Percentiles rank a stretch among this genome's conserved stretches.
phyloP scores from a whole-genome alignment of 92 coral and sea anemone species.

The Muricea muricata region DNA sequence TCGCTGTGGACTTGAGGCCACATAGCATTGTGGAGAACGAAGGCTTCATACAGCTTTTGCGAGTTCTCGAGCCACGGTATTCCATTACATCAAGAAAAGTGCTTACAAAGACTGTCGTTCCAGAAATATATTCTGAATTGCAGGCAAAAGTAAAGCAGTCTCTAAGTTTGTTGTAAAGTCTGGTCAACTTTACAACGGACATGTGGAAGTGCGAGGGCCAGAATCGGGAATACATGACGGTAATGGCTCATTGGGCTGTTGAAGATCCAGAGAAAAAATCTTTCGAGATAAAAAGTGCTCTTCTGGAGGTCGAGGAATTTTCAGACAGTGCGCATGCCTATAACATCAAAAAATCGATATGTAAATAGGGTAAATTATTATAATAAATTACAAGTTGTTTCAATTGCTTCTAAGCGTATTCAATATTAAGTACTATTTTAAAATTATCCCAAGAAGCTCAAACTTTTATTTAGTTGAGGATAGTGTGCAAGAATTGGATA shows the following conservation, averaged over 20 bases:
- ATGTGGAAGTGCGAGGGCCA: slow-evolving; percentile 24
- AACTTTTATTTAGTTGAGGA: slow-evolving; percentile 9
- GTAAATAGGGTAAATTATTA: not conserved
- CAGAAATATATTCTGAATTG: not conserved
- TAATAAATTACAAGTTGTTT: not conserved
- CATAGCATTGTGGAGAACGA: not conserved
- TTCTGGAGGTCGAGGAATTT: slow-evolving; percentile 14
- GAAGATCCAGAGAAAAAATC: not conserved
- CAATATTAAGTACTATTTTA: not conserved
- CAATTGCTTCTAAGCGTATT: too few species aligned
- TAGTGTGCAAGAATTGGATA: slow-evolving; percentile 1
- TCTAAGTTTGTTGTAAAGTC: not conserved
- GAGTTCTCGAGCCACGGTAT: too few species aligned
- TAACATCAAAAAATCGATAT: slow-evolving; percentile 27
- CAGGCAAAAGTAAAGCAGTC: not conserved
- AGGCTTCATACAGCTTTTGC: not conserved
- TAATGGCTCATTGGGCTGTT: slow-evolving; percentile 25
- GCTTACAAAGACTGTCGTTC: not conserved
- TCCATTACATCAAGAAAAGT: not conserved
- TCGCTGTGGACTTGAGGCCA: slow-evolving; percentile 27
- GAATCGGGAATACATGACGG: slow-evolving; percentile 31
- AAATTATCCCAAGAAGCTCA: not conserved
- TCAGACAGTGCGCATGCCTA: slow-evolving; percentile 17
- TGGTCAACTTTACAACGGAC: slow-evolving; percentile 16
- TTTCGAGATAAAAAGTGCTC: slow-evolving; percentile 20